Percentiles rank a stretch among this genome's conserved stretches.
Evolutionary conservation across 2,797 vertebrate genomes (phyloP).

Genomic region (Carapus acus): DNA sequence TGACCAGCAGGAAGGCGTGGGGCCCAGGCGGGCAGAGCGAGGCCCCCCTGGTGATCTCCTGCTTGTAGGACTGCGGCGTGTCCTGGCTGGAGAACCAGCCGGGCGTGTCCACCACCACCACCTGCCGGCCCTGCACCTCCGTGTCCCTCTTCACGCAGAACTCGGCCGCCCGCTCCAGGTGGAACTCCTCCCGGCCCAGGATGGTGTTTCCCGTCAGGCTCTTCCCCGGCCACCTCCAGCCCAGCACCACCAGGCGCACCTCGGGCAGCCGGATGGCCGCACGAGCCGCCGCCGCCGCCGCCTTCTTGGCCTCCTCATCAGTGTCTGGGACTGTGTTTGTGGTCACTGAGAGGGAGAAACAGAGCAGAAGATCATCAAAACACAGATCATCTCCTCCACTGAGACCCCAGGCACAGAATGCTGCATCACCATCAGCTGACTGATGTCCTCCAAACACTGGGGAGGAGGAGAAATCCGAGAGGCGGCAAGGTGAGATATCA

Average conservation of each 20-base stretch:
- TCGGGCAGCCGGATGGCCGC: constrained; percentile 55
- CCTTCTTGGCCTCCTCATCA: constrained; percentile 44
- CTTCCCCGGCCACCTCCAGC: constrained; percentile 82
- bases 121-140: constrained; percentile 53
- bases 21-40: constrained; percentile 71
- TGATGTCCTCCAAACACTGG: too few relatives aligned
- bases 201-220: constrained; percentile 81
- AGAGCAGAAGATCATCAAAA: neutral
- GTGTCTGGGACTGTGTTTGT: constrained; percentile 37
- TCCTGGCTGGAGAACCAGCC: constrained; percentile 75
- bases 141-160: constrained; percentile 67
- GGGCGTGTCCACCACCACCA: constrained; percentile 76
- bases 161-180: constrained; percentile 64
- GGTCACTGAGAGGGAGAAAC: neutral
- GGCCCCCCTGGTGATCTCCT: constrained; percentile 65
- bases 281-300: constrained; percentile 24
- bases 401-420: too few relatives aligned
- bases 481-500: too few relatives aligned
- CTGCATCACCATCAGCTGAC: too few relatives aligned
- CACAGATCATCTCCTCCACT: too few relatives aligned
- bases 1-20: constrained; percentile 73
- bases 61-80: constrained; percentile 61
- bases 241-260: constrained; percentile 74
- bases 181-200: constrained; percentile 71
- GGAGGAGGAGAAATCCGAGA: too few relatives aligned